Conservation (phyloP, 2,888 invertebrate species). For the Tethea ocularis region DNA sequence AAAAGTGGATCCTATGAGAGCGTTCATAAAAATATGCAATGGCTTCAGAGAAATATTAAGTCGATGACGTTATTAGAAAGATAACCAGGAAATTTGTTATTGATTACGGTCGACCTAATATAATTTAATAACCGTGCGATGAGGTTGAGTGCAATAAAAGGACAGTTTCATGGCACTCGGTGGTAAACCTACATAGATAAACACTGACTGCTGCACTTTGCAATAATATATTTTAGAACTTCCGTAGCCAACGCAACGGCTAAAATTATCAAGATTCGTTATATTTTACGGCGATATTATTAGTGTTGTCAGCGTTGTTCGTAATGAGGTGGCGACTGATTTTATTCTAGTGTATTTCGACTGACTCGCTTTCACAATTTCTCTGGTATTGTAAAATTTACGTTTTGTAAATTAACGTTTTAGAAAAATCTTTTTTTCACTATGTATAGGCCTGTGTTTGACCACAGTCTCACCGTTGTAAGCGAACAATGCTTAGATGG, state of each 20-base stretch:
- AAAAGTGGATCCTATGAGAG: no score
- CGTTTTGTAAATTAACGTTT: no score
- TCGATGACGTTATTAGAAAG: no score
- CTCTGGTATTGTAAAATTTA: no score
- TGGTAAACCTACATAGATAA: slow-evolving; percentile 1
- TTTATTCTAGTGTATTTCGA: not conserved
- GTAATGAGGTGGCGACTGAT: slow-evolving; percentile 10
- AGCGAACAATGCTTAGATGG: no score
- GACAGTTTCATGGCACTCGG: not conserved
- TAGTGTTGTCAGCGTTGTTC: not conserved
- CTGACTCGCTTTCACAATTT: not conserved
- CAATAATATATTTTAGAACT: not conserved
- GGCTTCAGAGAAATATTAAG: no score
- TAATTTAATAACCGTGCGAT: not conserved
- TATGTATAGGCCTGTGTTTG: no score
- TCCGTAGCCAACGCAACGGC: slow-evolving; percentile 5
- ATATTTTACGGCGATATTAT: not conserved
- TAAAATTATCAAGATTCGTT: slow-evolving; percentile 5
- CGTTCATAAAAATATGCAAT: no score
- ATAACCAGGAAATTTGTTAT: no score
- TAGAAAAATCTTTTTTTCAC: no score
- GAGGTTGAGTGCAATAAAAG: not conserved
- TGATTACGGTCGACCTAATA: not conserved
- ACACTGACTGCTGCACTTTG: slow-evolving; percentile 2
- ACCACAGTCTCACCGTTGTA: no score